These are phyloP conservation scores for Gryllus bimaculatus DNA, from an alignment of 1,140 invertebrate genomes.

Conservation along the genomic window DNA sequence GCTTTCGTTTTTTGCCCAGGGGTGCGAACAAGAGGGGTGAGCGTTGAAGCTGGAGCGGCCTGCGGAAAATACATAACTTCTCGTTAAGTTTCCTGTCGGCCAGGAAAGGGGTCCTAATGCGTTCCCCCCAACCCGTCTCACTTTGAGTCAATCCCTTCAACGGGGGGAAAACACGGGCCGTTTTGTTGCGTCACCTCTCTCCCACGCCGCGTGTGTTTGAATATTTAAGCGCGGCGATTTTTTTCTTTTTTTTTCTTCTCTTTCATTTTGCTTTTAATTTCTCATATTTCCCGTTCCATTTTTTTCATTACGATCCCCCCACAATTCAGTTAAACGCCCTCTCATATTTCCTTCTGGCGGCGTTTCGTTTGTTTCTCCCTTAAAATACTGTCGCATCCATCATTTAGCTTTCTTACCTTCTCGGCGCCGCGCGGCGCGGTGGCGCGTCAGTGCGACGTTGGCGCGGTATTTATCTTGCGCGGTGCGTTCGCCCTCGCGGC, in stretches of 20 bases:
- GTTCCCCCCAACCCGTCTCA: no score
- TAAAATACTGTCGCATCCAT: background rate
- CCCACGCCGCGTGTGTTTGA: background rate
- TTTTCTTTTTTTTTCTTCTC: background rate
- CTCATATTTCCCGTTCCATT: slow-evolving; percentile 4
- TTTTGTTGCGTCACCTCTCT: background rate
- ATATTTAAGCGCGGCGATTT: background rate
- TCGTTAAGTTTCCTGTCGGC: no score
- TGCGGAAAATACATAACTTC: no score
- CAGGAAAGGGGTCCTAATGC: no score
- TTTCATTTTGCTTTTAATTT: slow-evolving; percentile 1
- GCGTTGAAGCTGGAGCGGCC: no score
- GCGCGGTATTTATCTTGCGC: background rate
- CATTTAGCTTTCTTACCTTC: slow-evolving; percentile 1
- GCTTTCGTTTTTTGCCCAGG: no score
- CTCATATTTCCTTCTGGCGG: background rate
- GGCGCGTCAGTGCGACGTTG: background rate
- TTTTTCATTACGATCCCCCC: background rate
- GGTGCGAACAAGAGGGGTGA: no score
- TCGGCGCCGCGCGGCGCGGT: no score
- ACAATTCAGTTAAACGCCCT: background rate
- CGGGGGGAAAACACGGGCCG: no score
- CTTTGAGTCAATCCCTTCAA: no score
- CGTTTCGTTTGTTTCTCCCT: background rate
- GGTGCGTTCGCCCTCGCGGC: no score